Percentiles rank a stretch among this genome's conserved stretches.
Evolutionary conservation across 2,888 invertebrate species (phyloP).

Genomic region (Cremastobaeus sp.): DNA sequence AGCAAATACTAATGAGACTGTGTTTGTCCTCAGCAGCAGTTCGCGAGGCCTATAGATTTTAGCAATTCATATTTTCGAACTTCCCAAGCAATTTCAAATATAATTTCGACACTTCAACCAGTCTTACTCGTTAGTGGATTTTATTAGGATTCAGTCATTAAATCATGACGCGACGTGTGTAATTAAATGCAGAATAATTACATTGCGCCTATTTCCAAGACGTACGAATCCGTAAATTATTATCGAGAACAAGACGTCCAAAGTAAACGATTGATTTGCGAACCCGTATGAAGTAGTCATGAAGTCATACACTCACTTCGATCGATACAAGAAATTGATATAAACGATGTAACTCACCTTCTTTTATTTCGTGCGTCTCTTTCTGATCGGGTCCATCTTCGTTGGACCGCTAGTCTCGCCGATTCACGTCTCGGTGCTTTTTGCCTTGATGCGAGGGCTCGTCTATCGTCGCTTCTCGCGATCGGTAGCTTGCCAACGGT

Average conservation of each 20-base stretch:
- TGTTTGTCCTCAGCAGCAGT: too few species aligned
- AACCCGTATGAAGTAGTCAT: slow-evolving; percentile 69
- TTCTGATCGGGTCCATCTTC: slow-evolving; percentile 25
- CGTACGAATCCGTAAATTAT: slow-evolving; percentile 60
- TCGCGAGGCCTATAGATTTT: too few species aligned
- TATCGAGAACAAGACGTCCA: slow-evolving; percentile 52
- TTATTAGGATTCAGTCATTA: too few species aligned
- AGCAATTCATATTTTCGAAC: too few species aligned
- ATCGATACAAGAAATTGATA: slow-evolving; percentile 70
- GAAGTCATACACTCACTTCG: slow-evolving; percentile 67
- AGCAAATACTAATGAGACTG: too few species aligned
- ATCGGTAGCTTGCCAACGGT: slow-evolving; percentile 67
- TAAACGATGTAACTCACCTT: slow-evolving; percentile 60
- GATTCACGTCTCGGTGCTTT: slow-evolving; percentile 28
- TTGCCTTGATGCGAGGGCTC: slow-evolving; percentile 36
- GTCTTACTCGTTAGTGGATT: too few species aligned
- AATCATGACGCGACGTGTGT: too few species aligned
- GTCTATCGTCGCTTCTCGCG: slow-evolving; percentile 27
- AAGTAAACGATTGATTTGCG: slow-evolving; percentile 72
- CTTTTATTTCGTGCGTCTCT: slow-evolving; percentile 28
- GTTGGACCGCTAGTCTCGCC: slow-evolving; percentile 34
- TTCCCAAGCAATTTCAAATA: too few species aligned
- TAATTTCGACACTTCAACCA: too few species aligned
- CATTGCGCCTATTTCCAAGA: too few species aligned
- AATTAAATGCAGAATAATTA: too few species aligned